Evolutionary conservation across 2,797 vertebrate species (phyloP).

Genomic region (Typhlichthys eigenmanni): DNA sequence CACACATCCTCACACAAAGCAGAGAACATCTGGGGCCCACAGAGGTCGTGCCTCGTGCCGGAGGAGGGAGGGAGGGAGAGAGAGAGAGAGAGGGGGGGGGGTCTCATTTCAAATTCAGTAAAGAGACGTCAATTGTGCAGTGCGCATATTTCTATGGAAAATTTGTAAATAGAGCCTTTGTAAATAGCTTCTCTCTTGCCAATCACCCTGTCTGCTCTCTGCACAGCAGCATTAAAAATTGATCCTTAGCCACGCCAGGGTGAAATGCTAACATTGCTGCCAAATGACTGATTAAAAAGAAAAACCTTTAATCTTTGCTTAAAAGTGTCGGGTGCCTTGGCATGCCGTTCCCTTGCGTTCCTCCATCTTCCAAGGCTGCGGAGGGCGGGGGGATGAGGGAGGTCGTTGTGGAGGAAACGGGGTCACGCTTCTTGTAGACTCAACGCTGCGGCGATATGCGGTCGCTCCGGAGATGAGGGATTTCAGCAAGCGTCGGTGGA

Average conservation of each 20-base stretch:
- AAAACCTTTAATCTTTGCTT: conserved; percentile 87
- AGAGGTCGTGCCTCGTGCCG: conserved; percentile 68
- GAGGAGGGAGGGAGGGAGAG: conserved; percentile 21
- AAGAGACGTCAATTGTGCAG: conserved; percentile 79
- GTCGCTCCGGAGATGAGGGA: conserved; percentile 67
- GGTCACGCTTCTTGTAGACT: conserved; percentile 72
- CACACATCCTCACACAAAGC: conserved; percentile 25
- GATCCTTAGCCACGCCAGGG: conserved; percentile 77
- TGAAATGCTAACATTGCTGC: conserved; percentile 82
- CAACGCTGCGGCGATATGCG: conserved; percentile 55
- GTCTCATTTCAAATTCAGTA: conserved; percentile 76
- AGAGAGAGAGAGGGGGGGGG: conserved; percentile 13
- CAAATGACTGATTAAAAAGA: conserved; percentile 85
- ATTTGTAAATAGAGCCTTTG: conserved; percentile 83
- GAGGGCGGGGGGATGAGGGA: conserved; percentile 43
- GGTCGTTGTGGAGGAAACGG: conserved; percentile 70
- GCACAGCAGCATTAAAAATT: conserved; percentile 84
- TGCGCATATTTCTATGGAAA: conserved; percentile 73
- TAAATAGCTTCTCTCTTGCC: conserved; percentile 81
- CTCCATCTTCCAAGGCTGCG: conserved; percentile 73
- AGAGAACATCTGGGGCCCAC: conserved; percentile 58
- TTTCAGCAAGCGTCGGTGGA: conserved; percentile 68
- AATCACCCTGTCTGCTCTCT: conserved; percentile 78
- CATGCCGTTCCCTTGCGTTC: conserved; percentile 72
- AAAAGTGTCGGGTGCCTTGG: conserved; percentile 83